A percentile compares a stretch with the other conserved stretches of the same genome.
Evolutionary conservation across 2,113 vertebrate genomes (phyloP).

Genomic region (Andinoacara biseriatus): DNA sequence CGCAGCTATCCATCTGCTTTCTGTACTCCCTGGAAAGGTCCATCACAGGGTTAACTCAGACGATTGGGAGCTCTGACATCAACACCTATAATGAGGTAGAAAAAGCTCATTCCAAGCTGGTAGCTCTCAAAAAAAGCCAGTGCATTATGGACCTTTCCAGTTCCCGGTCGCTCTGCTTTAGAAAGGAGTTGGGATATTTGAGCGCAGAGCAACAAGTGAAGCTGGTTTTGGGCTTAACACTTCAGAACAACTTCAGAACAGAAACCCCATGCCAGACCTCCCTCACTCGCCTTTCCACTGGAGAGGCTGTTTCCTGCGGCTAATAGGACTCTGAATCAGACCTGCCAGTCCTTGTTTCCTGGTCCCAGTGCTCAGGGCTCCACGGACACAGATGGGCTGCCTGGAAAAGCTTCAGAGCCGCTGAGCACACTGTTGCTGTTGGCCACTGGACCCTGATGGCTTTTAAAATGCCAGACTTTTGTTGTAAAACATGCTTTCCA

Average conservation of each 20-base stretch:
- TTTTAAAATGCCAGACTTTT: conserved; percentile 56
- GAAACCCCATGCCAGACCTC: conserved; percentile 44
- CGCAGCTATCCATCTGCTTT: neutral
- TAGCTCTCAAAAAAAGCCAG: neutral
- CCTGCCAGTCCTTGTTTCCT: conserved; percentile 72
- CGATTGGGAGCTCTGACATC: neutral
- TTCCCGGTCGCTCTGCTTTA: neutral
- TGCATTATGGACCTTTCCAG: neutral
- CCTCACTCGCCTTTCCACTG: conserved; percentile 31
- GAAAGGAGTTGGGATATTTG: neutral
- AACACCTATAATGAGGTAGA: neutral
- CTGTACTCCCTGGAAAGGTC: neutral
- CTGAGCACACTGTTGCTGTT: conserved; percentile 70
- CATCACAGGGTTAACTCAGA: neutral
- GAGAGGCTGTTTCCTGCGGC: conserved; percentile 58
- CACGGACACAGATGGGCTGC: conserved; percentile 51
- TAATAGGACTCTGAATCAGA: conserved; percentile 57
- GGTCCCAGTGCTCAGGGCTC: conserved; percentile 54
- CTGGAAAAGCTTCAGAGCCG: conserved; percentile 64
- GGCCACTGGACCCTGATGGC: conserved; percentile 44
- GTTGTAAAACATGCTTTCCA: conserved; percentile 67
- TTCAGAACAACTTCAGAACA: conserved; percentile 11
- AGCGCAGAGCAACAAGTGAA: conserved; percentile 4
- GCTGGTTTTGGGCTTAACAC: conserved; percentile 41
- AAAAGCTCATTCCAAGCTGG: neutral